Base-by-base conservation (phyloP, 2,888 invertebrate genomes). In the Tenthredo scrophulariae region DNA sequence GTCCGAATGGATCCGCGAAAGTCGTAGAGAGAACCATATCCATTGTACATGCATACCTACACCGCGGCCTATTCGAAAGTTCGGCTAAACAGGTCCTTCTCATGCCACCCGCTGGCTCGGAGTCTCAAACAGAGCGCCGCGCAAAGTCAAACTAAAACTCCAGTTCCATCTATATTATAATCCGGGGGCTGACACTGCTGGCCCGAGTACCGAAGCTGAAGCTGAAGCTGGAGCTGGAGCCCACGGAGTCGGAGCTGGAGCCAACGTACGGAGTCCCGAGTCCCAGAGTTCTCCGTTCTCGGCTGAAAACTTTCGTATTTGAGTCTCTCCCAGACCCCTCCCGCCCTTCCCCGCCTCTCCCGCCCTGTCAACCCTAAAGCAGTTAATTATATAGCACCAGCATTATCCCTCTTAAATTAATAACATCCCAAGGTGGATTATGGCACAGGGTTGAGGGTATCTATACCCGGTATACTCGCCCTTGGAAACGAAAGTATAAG, bases 111-210 rank as follows among this genome's bases (percentile, higher is more conserved):
- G 82, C 29, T 46, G 82, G 67, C 67, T 83, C 29, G 43, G 43
- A 83, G 43, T 83, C 82, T 83, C 82, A 43, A 67, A 83, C 82
- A 67, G 43, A 33, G 33, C 82, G 65, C 29, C 67, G 86, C 84
- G 88, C 88, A 88, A 88, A 89, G 87, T 88, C 87, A 88, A 90
- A 89, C 89, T 87, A 87, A 88, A 89, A 90, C 88, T 88, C 88
- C 85, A 74, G 84, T 89, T 87, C 87, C 88, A 88, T 88, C 89
- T 88, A 88, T 88, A 89, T 89, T 88, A 88, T 89, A 88, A 89
- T 89, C 88, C 87, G 85, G 85, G 85, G 85, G 87, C 87, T 88
- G 86, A 67, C 67, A 67, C 46, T 46, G 82, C 80, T 58, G 7
- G 43, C 82, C 29, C 43, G 82, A 67, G 67, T 26, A 40, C 67